A percentile compares a stretch with the other conserved stretches of the same genome.
phyloP scores from a whole-genome alignment of 2,113 vertebrate species.

The chimpanzee (Pan troglodytes) region DNA sequence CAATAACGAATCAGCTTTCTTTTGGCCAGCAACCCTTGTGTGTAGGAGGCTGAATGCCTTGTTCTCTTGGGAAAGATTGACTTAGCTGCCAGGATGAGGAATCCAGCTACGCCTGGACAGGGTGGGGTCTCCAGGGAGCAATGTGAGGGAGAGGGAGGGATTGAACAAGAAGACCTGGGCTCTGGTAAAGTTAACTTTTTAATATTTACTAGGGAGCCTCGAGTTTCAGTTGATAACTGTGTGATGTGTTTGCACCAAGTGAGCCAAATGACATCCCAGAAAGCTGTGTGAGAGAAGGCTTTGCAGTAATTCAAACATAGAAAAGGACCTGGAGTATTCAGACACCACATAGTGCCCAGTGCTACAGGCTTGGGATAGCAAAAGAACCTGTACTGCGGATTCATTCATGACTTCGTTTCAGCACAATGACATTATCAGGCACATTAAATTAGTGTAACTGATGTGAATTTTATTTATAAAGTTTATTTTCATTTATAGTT shows the following conservation, averaged over 20 bases:
- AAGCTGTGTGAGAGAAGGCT: background rate
- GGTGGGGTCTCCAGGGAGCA: background rate
- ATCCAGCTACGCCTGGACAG: background rate
- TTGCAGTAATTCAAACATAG: background rate
- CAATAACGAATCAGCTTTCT: background rate
- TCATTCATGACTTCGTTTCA: background rate
- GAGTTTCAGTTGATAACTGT: background rate
- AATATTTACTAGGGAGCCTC: background rate
- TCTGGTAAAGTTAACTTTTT: background rate
- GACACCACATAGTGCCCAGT: rapidly evolving
- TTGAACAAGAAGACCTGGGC: background rate
- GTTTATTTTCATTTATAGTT: background rate
- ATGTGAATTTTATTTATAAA: background rate
- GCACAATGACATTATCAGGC: background rate
- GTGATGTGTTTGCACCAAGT: background rate
- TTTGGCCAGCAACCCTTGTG: background rate
- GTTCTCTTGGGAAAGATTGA: background rate
- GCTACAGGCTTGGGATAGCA: too few relatives aligned
- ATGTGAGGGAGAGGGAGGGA: too few relatives aligned
- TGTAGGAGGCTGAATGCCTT: background rate
- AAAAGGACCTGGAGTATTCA: background rate
- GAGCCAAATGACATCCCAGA: background rate
- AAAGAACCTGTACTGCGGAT: background rate
- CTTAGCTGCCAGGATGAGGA: background rate
- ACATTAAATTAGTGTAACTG: background rate